Evolutionary conservation across 2,113 vertebrate species (phyloP).

Genomic region (Antechinus flavipes): DNA sequence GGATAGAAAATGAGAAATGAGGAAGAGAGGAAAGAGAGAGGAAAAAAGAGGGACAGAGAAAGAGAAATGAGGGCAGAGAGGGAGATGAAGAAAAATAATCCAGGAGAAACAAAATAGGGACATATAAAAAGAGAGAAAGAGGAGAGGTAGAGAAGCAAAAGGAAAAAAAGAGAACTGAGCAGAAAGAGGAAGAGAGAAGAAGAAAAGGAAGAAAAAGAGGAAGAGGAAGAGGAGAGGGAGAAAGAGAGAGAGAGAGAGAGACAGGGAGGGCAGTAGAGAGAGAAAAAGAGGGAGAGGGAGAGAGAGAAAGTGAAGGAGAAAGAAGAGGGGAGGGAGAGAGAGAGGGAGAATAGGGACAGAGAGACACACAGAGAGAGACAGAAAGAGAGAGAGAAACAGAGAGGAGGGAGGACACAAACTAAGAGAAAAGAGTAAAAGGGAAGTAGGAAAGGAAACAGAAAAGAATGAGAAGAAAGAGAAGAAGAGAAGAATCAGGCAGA

Average conservation of each 20-base stretch:
- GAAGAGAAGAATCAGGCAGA: background rate
- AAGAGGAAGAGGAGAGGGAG: too few species aligned
- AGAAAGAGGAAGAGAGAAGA: background rate
- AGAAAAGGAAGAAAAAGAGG: background rate
- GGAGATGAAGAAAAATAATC: too few species aligned
- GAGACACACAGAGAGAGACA: background rate
- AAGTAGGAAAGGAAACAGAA: background rate
- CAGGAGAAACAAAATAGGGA: too few species aligned
- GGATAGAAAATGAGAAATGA: background rate
- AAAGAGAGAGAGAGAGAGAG: background rate
- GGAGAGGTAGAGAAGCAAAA: background rate
- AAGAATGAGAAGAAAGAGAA: background rate
- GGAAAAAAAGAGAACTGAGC: background rate
- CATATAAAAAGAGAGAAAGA: too few species aligned
- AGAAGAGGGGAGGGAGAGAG: background rate
- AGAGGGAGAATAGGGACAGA: background rate
- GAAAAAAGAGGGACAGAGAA: background rate
- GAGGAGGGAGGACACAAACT: background rate
- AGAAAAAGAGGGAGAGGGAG: too few species aligned
- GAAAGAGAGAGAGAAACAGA: rapidly evolving
- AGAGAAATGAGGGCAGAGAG: too few species aligned
- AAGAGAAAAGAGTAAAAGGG: background rate
- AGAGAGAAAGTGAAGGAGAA: too few species aligned
- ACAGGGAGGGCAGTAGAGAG: too few species aligned
- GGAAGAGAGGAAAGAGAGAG: background rate